Percentiles rank a stretch among this genome's conserved stretches.
phyloP scores from a whole-genome alignment of 2,797 vertebrate genomes.

The Tamandua tetradactyla region DNA sequence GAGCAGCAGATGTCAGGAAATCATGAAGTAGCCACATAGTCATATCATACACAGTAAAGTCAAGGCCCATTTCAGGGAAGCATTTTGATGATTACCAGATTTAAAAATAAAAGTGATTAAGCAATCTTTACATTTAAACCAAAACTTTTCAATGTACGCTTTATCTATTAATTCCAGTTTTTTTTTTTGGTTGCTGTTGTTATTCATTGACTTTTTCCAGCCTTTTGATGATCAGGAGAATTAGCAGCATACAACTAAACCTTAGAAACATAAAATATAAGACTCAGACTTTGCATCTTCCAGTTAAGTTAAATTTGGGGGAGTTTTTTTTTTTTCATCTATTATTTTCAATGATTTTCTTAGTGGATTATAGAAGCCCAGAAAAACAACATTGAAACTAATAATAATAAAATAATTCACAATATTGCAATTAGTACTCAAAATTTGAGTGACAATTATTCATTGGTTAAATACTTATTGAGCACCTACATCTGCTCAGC shows the following conservation, averaged over 20 bases:
- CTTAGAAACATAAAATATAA: background rate
- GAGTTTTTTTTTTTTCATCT: background rate
- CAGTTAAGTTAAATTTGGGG: background rate
- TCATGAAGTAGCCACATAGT: slow-evolving; percentile 9
- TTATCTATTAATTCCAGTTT: background rate
- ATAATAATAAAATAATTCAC: background rate
- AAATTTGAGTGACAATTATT: background rate
- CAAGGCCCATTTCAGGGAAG: background rate
- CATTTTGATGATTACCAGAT: slow-evolving; percentile 66
- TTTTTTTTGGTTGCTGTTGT: background rate
- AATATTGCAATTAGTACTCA: slow-evolving; percentile 10
- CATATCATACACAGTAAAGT: background rate
- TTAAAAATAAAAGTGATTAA: slow-evolving; percentile 61
- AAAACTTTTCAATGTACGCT: slow-evolving; percentile 14
- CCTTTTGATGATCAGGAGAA: slow-evolving; percentile 13
- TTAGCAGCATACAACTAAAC: background rate
- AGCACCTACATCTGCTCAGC: background rate
- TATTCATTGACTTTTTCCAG: background rate
- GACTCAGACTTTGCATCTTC: background rate
- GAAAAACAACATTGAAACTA: background rate
- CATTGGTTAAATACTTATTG: slow-evolving; percentile 28
- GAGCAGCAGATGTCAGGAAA: slow-evolving; percentile 70
- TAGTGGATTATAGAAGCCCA: background rate
- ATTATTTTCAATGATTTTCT: slow-evolving; percentile 22
- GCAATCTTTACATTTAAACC: slow-evolving; percentile 43